Percentiles rank a stretch among this genome's conserved stretches.
Evolutionary conservation across 2,888 invertebrate species (phyloP).

Genomic region (Calameuta idolon): DNA sequence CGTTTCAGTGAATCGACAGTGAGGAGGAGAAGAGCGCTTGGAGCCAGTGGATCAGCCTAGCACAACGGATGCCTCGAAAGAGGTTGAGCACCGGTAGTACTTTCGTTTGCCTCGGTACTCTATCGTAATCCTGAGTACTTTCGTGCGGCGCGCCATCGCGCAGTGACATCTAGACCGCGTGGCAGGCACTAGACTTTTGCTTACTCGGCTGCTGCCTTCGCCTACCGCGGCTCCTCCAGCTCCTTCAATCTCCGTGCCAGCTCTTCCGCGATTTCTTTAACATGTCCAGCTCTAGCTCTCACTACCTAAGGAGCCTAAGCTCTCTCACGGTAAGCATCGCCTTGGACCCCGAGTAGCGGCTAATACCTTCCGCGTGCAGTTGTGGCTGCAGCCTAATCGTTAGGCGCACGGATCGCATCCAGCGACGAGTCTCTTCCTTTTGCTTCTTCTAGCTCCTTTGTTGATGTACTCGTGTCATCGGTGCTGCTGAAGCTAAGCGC

Average conservation of each 20-base stretch:
- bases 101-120: too few species aligned
- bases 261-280: too few species aligned
- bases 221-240: background rate
- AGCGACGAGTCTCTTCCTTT: background rate
- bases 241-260: background rate
- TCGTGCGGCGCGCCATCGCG: background rate
- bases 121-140: too few species aligned
- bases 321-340: too few species aligned
- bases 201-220: background rate
- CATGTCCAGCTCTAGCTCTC: too few species aligned
- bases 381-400: background rate
- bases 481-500: background rate
- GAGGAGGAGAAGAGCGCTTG: too few species aligned
- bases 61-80: too few species aligned
- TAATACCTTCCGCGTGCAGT: background rate
- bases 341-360: background rate
- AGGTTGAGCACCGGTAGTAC: too few species aligned
- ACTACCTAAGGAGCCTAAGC: too few species aligned
- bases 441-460: background rate
- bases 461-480: background rate
- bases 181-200: background rate
- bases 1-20: too few species aligned
- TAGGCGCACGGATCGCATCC: background rate
- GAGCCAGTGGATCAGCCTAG: too few species aligned
- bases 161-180: constrained; percentile 7